Evolutionary conservation across 2,113 vertebrate species (phyloP).

Genomic region (Sturnira hondurensis): DNA sequence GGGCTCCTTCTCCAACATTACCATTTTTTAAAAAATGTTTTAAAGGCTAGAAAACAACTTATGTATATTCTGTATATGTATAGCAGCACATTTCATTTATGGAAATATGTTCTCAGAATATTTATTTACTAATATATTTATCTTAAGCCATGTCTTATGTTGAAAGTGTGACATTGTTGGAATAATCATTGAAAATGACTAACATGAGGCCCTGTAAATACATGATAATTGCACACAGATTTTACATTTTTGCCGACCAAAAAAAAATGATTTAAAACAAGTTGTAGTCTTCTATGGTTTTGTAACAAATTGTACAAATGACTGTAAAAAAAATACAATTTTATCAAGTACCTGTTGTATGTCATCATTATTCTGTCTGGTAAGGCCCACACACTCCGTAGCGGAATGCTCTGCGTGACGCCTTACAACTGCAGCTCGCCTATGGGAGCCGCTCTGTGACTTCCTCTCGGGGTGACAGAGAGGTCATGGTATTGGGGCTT

Average conservation of each 20-base stretch:
- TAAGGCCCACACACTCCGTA: neutral
- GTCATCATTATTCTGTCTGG: slow-evolving; percentile 66
- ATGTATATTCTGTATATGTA: slow-evolving; percentile 98
- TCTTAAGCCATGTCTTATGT: slow-evolving; percentile 99
- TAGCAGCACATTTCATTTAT: slow-evolving; percentile 99
- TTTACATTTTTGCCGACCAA: slow-evolving; percentile 94
- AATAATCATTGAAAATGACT: slow-evolving; percentile 94
- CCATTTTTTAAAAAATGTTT: slow-evolving; percentile 91
- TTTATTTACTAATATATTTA: slow-evolving; percentile 99
- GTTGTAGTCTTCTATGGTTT: slow-evolving; percentile 96
- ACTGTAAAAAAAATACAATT: slow-evolving; percentile 99
- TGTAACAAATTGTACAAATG: slow-evolving; percentile 99
- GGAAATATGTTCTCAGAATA: slow-evolving; percentile 99
- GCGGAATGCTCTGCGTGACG: neutral
- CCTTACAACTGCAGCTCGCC: neutral
- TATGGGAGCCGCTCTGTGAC: neutral
- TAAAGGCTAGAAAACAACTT: slow-evolving; percentile 91
- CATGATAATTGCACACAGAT: slow-evolving; percentile 98
- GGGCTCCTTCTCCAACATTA: slow-evolving; percentile 93
- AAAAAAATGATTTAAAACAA: slow-evolving; percentile 93
- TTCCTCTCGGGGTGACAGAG: neutral
- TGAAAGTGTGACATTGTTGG: slow-evolving; percentile 92
- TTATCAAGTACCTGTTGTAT: slow-evolving; percentile 87
- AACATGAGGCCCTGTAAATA: slow-evolving; percentile 97
- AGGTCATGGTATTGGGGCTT: neutral